Conservation (phyloP, 2,888 invertebrate species). For the Copidosoma aretas region DNA sequence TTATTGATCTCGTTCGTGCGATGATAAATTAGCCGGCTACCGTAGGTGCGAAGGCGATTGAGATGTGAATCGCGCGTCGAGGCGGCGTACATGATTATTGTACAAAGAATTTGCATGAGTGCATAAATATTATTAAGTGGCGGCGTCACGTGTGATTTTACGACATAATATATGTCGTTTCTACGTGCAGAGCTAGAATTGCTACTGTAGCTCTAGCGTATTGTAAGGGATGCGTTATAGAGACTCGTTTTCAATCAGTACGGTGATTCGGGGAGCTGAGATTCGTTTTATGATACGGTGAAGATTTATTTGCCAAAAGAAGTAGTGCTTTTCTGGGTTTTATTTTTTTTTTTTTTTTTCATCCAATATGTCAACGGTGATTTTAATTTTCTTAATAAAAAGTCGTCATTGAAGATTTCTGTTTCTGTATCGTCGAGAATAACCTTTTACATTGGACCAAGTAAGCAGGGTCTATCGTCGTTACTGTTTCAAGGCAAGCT, state of each 20-base stretch:
- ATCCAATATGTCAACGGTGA: no score
- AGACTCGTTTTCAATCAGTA: constrained; percentile 21
- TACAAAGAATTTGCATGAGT: constrained; percentile 4
- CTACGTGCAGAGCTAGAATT: background rate
- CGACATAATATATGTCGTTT: background rate
- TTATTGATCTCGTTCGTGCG: constrained; percentile 35
- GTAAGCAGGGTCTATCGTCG: no score
- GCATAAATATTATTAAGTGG: constrained; percentile 1
- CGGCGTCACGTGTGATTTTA: background rate
- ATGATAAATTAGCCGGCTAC: constrained; percentile 35
- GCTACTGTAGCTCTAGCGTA: no score
- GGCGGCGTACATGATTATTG: constrained; percentile 1
- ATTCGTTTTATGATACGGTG: background rate
- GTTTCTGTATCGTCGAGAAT: no score
- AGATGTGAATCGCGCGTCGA: constrained; percentile 9
- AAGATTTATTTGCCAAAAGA: no score
- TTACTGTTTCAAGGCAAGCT: no score
- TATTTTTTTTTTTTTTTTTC: background rate
- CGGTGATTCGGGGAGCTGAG: background rate
- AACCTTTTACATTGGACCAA: no score
- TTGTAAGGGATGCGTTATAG: background rate
- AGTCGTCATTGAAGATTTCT: no score
- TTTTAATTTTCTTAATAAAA: no score
- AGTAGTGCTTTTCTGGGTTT: background rate
- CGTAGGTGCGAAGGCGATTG: background rate